phyloP scores from a whole-genome alignment of 1,140 invertebrate genomes.

The Sminthurides bifidus region DNA sequence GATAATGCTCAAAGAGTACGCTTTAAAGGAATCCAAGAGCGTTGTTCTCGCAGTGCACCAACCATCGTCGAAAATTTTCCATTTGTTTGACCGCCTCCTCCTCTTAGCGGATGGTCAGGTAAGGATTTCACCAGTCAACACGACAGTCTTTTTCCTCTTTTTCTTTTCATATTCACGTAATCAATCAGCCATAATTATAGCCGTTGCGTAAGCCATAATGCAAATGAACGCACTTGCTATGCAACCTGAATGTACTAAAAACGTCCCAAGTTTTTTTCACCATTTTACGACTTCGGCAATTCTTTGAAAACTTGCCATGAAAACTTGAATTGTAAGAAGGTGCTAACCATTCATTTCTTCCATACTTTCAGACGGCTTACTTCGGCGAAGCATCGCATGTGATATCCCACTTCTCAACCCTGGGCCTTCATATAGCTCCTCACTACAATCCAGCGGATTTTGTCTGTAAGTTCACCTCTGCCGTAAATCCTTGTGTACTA shows the following conservation, averaged over 20 bases:
- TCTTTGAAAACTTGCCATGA: no score
- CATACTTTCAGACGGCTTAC: conserved; percentile 54
- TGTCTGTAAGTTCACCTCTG: conserved; percentile 51
- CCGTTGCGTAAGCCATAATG: no score
- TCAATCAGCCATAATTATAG: no score
- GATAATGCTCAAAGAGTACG: conserved; percentile 58
- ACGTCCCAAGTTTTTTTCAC: no score
- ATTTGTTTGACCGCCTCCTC: conserved; percentile 71
- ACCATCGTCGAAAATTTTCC: conserved; percentile 77
- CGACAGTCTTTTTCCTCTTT: background rate
- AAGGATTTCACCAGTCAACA: conserved; percentile 4
- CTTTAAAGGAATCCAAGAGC: conserved; percentile 63
- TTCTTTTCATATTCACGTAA: no score
- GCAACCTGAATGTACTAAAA: no score
- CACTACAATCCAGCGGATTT: conserved; percentile 81
- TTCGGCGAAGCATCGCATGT: conserved; percentile 64
- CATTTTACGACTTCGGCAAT: no score
- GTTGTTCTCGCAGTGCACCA: conserved; percentile 74
- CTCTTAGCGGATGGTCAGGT: conserved; percentile 59
- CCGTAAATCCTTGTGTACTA: no score
- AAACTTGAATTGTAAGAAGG: background rate
- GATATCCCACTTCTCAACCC: conserved; percentile 58
- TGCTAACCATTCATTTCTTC: conserved; percentile 3
- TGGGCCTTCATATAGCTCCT: conserved; percentile 59
- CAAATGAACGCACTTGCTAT: no score